A percentile compares a stretch with the other conserved stretches of the same genome.
phyloP scores from a whole-genome alignment of 2,113 vertebrate species.

The Myotis lucifugus region DNA sequence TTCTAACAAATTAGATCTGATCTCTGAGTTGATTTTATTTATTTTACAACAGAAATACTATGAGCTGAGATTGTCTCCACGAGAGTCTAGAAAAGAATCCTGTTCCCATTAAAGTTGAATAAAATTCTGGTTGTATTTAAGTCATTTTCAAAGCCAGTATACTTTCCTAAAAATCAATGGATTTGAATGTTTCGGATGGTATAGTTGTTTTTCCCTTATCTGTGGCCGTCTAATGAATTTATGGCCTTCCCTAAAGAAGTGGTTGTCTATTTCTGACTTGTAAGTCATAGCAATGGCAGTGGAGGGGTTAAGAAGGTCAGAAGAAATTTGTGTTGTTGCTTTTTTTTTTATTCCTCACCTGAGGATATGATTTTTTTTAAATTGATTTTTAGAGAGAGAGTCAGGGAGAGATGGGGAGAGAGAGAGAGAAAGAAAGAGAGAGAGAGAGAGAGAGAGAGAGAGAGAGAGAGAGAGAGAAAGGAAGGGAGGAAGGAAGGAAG shows the following conservation, averaged over 20 bases:
- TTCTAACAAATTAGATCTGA: neutral
- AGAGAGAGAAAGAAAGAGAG: too few relatives aligned
- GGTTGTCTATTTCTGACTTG: neutral
- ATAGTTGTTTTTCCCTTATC: neutral
- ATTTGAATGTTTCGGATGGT: neutral
- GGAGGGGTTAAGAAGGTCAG: neutral
- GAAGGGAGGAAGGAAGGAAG: too few relatives aligned
- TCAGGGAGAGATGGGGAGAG: too few relatives aligned
- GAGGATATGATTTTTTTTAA: too few relatives aligned
- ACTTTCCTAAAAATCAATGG: neutral
- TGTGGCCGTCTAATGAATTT: neutral
- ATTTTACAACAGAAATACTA: neutral
- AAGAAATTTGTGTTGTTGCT: neutral
- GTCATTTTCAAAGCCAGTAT: conserved; percentile 1
- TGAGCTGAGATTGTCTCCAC: neutral
- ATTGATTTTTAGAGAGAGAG: too few relatives aligned
- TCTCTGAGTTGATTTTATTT: conserved; percentile 2
- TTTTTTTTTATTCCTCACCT: neutral
- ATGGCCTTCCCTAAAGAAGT: neutral
- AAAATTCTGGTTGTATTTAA: neutral
- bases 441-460: too few relatives aligned
- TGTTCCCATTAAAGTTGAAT: neutral
- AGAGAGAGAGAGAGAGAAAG: too few relatives aligned
- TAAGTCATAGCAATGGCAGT: neutral
- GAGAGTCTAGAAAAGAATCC: neutral